Base-by-base conservation (phyloP, 2,797 vertebrate species). In the Myripristis jacobus region DNA sequence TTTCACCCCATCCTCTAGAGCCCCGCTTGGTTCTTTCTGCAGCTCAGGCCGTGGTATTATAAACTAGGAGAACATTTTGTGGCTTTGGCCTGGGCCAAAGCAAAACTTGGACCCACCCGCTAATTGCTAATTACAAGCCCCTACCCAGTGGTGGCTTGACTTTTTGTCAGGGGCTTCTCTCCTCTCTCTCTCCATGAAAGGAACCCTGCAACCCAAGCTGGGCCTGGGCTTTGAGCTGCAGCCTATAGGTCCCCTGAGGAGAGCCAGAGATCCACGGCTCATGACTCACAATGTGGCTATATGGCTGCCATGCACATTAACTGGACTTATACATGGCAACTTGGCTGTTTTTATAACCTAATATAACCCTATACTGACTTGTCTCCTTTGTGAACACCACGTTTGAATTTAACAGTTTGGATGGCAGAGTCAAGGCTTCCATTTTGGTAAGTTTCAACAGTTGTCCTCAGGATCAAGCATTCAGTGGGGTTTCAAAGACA, bases 51-150 rank as follows among this genome's bases (percentile, higher is more conserved):
- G 77, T 71, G 87, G 89, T 93, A 91, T 93, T 93, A 91, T 89
- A 93, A 93, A 93, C 89, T 88, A 88, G 85, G 76, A 94, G 92
- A 94, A 95, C 93, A 93, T 95, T 93, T 94, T 91, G 94, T 93
- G 94, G 94, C 81, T 95, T 95, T 95, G 93, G 94, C 93, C 69
- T 52, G 41, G 76, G 76, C 87, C 84, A 81, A 89, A 93, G 91
- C 84, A 92, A 93, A 94, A 93, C 90, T 92, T 93, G 92, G 92
- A 95, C 90, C 90, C 89, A 86, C 91, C 93, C 91, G 87, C 92
- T 95, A 94, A 95, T 95, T 94, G 92, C 91, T 94, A 94, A 95
- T 94, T 94, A 95, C 93, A 94, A 93, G 92, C 93, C 93, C 89
- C 90, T 93, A 92, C 92, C 92, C 91, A 87, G 90, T 70, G 79